Percentiles rank a stretch among this genome's conserved stretches.
Conservation (phyloP, 2,113 vertebrate species). For the Eidolon helvum region DNA sequence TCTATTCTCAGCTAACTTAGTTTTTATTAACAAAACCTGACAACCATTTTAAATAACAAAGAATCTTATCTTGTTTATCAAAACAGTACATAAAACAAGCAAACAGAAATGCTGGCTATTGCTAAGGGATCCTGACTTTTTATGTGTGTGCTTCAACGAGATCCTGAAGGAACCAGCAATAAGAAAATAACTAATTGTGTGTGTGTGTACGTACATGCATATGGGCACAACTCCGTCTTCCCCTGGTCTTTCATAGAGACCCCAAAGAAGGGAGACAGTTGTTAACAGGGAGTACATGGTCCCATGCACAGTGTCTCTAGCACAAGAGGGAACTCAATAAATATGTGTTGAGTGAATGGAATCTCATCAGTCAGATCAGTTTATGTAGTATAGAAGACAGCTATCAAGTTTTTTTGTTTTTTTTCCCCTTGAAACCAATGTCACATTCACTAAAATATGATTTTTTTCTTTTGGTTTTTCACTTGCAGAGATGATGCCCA, state of each 20-base stretch:
- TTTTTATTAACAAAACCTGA: background rate
- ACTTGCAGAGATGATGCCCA: background rate
- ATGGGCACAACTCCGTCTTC: background rate
- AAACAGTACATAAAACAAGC: background rate
- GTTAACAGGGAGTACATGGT: background rate
- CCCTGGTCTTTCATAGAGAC: background rate
- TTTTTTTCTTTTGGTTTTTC: background rate
- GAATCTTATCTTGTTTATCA: background rate
- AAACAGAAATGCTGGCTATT: background rate
- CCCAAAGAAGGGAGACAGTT: background rate
- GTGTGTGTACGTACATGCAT: too few relatives aligned
- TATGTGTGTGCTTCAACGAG: background rate
- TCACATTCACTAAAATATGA: background rate
- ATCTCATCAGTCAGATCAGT: background rate
- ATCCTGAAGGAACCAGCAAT: background rate
- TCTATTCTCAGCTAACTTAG: background rate
- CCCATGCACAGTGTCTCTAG: background rate
- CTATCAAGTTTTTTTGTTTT: background rate
- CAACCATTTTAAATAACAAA: background rate
- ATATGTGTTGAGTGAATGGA: background rate
- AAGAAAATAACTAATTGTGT: background rate
- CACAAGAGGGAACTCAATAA: background rate
- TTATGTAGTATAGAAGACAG: background rate
- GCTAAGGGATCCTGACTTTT: background rate
- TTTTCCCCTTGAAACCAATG: background rate